Evolutionary conservation across 2,113 vertebrate species (phyloP).

Genomic region (Pseudopodoces humilis): DNA sequence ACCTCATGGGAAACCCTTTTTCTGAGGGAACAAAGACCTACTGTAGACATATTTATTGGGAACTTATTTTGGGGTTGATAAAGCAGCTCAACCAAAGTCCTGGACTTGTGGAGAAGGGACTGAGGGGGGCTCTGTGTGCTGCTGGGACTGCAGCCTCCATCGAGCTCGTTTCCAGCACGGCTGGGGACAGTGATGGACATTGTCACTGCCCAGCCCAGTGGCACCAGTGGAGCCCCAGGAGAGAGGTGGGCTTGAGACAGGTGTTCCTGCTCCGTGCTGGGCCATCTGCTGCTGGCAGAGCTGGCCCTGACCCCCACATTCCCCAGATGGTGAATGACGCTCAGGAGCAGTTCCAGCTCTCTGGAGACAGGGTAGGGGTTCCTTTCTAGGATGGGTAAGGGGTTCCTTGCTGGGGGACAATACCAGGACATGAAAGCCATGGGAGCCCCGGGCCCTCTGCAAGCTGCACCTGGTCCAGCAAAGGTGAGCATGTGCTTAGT

Average conservation of each 20-base stretch:
- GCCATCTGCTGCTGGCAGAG: neutral
- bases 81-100: neutral
- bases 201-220: neutral
- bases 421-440: fast-evolving
- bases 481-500: fast-evolving
- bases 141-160: fast-evolving
- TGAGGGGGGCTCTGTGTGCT: neutral
- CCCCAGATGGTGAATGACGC: neutral
- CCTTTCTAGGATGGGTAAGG: neutral
- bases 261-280: neutral
- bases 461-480: fast-evolving
- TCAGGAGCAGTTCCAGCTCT: neutral
- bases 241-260: neutral
- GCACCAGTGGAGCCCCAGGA: neutral
- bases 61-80: neutral
- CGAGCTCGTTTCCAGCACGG: fast-evolving
- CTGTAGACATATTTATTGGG: neutral
- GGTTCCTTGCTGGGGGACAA: neutral
- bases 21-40: neutral
- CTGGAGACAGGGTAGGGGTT: neutral
- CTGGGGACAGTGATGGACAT: neutral
- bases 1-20: neutral
- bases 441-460: neutral
- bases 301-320: fast-evolving
- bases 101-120: neutral